Evolutionary conservation across 2,888 invertebrate genomes (phyloP), one percentile per base, ranked within the genome.

Genomic region (Thelaira solivaga): DNA sequence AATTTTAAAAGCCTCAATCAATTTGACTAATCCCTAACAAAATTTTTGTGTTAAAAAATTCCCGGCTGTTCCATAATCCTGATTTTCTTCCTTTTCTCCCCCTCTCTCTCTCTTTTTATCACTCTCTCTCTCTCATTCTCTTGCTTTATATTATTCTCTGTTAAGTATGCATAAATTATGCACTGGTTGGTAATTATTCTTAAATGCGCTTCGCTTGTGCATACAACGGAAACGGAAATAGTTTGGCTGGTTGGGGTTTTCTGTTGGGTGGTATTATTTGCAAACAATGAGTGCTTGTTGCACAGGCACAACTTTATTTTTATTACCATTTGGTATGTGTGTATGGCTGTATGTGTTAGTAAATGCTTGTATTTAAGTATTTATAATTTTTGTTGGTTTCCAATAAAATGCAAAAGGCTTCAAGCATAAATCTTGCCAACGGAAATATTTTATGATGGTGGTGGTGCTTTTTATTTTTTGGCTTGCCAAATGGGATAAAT

Each of bases 181-280:
- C 76, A 72, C 76, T 76, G 71, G 62, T 68, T 78, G 77, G 80
- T 81, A 81, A 81, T 81, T 81, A 81, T 78, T 81, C 81, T 78
- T 74, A 80, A 81, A 80, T 81, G 81, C 78, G 78, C 73, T n/a
- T 78, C 73, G 41, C 59, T 72, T 76, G 61, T 76, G 71, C 72
- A 72, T 55, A 67, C 47, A 61, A 53, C 72, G 76, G 76, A 76
- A 76, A 72, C 61, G 65, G 65, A 76, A 61, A 67, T 71, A 76
- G 71, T 61, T 76, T 53, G 65, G 59, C 65, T 57, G 34, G 59
- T 73, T 57, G 34, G 73, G 34, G 65, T 57, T 57, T 49, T 43
- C 39, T 20, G n/a, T n/a, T n/a, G 59, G 65, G 65, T 62, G 57
- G 67, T 45, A 45, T 51, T 59, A 64, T 73, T 49, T 41, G 47